Conservation (phyloP, 2,113 vertebrate genomes). For the Grantiella picta region DNA sequence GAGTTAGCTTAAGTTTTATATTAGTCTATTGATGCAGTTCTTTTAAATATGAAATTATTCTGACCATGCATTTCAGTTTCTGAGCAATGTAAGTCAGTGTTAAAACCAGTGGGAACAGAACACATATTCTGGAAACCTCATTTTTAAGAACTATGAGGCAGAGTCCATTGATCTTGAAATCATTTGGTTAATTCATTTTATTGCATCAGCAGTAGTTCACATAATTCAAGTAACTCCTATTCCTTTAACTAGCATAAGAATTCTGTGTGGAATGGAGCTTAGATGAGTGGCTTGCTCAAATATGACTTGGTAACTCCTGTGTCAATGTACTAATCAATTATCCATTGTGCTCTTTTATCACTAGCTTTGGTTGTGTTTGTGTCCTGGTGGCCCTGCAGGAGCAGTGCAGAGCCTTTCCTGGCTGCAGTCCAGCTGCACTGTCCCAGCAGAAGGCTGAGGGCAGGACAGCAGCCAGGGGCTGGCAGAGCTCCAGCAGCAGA, state of each 20-base stretch:
- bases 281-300: neutral
- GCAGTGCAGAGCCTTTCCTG: neutral
- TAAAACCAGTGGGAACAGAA: neutral
- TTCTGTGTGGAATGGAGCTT: neutral
- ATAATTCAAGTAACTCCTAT: neutral
- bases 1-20: neutral
- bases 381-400: neutral
- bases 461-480: fast-evolving
- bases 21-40: neutral
- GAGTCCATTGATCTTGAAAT: neutral
- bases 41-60: neutral
- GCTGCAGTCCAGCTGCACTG: neutral
- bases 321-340: neutral
- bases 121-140: neutral
- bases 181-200: neutral
- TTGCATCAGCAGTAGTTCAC: neutral
- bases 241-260: neutral
- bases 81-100: neutral
- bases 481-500: neutral
- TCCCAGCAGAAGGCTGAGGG: neutral
- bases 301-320: neutral
- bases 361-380: neutral
- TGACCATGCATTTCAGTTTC: neutral
- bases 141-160: neutral
- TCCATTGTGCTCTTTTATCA: fast-evolving